Conservation (phyloP, 2,113 vertebrate genomes). For the Melanerpes formicivorus region DNA sequence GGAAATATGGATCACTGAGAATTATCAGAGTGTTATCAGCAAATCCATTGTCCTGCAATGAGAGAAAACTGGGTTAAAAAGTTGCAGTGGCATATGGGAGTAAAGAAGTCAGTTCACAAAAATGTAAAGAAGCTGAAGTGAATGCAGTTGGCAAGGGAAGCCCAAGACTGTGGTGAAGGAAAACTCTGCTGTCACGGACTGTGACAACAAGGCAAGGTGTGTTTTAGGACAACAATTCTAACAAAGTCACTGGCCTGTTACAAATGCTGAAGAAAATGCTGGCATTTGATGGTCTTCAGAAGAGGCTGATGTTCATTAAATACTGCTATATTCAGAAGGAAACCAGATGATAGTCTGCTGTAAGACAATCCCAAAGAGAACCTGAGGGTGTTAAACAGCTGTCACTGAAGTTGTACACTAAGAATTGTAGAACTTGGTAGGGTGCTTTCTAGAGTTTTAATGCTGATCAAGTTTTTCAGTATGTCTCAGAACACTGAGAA, state of each 20-base stretch:
- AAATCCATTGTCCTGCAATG: neutral
- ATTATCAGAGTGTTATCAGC: neutral
- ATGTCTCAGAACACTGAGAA: neutral
- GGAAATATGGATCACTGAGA: neutral
- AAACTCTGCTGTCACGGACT: neutral
- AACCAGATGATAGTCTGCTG: neutral
- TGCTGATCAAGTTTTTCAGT: neutral
- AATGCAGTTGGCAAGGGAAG: neutral
- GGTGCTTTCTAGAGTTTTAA: neutral
- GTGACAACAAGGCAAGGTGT: neutral
- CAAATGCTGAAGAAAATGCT: neutral
- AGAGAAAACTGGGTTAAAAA: neutral
- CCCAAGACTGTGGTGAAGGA: neutral
- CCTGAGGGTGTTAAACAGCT: neutral
- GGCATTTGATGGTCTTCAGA: neutral
- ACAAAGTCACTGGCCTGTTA: neutral
- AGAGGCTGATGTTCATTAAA: neutral
- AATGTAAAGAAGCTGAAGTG: neutral
- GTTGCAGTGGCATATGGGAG: neutral
- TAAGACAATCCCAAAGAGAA: neutral
- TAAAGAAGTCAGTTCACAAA: neutral
- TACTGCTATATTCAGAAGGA: neutral
- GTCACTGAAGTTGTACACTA: neutral
- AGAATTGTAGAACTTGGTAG: neutral
- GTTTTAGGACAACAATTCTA: neutral